Evolutionary conservation across 1,140 invertebrate genomes (phyloP).

Genomic region (Meloidogyne chitwoodi): DNA sequence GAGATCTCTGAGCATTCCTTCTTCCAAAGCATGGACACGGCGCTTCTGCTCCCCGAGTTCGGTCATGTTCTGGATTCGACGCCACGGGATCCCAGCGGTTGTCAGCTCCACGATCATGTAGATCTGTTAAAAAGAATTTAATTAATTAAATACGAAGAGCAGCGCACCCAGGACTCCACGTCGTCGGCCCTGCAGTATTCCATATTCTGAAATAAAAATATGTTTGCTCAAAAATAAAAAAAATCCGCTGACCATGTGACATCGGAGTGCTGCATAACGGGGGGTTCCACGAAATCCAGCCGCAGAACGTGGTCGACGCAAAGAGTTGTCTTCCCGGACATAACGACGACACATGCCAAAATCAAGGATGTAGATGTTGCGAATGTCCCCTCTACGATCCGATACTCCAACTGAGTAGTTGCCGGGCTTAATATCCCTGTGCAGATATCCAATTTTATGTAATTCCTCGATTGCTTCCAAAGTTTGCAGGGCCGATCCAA

Average conservation of each 20-base stretch:
- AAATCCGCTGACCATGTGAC: slow-evolving; percentile 40
- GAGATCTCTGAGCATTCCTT: background rate
- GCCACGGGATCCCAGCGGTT: slow-evolving; percentile 43
- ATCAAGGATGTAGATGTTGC: slow-evolving; percentile 52
- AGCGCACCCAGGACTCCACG: slow-evolving; percentile 30
- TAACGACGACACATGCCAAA: slow-evolving; percentile 56
- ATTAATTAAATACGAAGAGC: background rate
- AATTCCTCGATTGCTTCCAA: slow-evolving; percentile 47
- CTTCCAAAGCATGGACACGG: background rate
- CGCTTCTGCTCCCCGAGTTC: slow-evolving; percentile 8
- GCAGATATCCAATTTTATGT: slow-evolving; percentile 40
- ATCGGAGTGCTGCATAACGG: slow-evolving; percentile 44
- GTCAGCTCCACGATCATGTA: slow-evolving; percentile 42
- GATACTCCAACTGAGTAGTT: slow-evolving; percentile 44
- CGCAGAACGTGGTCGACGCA: slow-evolving; percentile 41
- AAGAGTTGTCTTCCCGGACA: slow-evolving; percentile 52
- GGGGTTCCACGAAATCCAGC: slow-evolving; percentile 55
- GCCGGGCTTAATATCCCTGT: slow-evolving; percentile 48
- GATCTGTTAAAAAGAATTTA: slow-evolving; percentile 10
- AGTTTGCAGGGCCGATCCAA: slow-evolving; percentile 29
- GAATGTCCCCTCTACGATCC: slow-evolving; percentile 35
- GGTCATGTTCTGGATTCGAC: slow-evolving; percentile 44
- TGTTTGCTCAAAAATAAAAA: background rate
- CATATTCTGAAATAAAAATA: background rate
- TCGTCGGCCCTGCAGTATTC: slow-evolving; percentile 32